Conservation (phyloP, 2,113 vertebrate species). For the Heptranchias perlo region DNA sequence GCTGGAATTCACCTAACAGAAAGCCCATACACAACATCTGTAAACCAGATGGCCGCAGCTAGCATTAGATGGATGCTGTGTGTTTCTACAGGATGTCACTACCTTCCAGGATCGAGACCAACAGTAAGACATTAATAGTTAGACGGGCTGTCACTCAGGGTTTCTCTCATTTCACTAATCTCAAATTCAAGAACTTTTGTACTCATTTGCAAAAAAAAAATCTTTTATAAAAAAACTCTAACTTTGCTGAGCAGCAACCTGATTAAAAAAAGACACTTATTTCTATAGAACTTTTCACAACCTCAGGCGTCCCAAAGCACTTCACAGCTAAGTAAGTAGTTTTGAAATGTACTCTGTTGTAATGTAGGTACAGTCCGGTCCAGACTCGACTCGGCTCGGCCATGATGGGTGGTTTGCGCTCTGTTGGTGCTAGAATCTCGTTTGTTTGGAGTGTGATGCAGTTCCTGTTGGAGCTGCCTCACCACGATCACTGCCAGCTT, state of each 20-base stretch:
- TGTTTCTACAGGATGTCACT: neutral
- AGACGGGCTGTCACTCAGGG: neutral
- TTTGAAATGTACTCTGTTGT: neutral
- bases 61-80: neutral
- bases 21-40: constrained; percentile 52
- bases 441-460: no score
- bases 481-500: no score
- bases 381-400: no score
- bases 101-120: neutral
- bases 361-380: no score
- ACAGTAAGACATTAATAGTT: no score
- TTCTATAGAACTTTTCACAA: neutral
- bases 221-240: no score
- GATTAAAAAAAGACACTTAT: neutral
- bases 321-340: neutral
- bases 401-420: no score
- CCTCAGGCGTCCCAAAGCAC: neutral
- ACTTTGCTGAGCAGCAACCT: neutral
- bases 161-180: neutral
- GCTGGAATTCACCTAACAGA: constrained; percentile 47
- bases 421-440: no score
- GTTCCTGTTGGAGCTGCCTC: no score
- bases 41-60: constrained; percentile 51
- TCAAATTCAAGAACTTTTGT: neutral
- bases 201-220: neutral